Evolutionary conservation across 2,888 invertebrate genomes (phyloP), one percentile per base, ranked within the genome.

Genomic region (Laspeyria flexula): DNA sequence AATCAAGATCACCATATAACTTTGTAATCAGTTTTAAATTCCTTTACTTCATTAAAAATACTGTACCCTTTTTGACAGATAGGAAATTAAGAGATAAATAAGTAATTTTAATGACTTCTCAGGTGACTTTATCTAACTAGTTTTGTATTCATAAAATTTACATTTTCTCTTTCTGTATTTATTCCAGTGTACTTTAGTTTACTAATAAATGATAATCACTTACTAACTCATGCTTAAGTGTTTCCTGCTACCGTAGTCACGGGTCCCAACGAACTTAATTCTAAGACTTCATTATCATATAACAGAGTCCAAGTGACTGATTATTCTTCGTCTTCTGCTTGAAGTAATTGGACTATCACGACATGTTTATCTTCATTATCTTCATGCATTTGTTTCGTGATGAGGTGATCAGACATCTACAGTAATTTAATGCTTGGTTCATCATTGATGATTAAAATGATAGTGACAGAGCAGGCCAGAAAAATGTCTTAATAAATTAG

Each of bases 131-230:
- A 34, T 15, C 29, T 34, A 43, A 43, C 51, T 29, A 55, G 18
- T 49, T 45, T 43, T 2, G 7, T 53, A 66, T 81, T 80, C 74
- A 76, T 57, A 68, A 75, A 81, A 82, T 81, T 79, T 60, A 67
- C 74, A 77, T 71, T 66, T 62, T 31, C 51, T 29, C 56, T 48
- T 40, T 38, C 23, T 12, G 43, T 42, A 45, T 47, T 55, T 55
- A 62, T 47, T 39, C 45, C 41, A 50, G 43, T 31, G 65, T 69
- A 33, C 42, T 38, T 40, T 65, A 70, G 63, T 74, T 67, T 49
- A 65, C 71, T 87, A 79, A 88, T 90, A 88, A 87, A 90, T 90
- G 87, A 88, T 88, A 88, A 90, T 89, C 81, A 85, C 74, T 81
- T 66, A 75, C 78, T 85, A 83, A 88, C 69, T 84, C 78, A 81